Conservation (phyloP, 1,140 invertebrate genomes). For the Arion vulgaris region DNA sequence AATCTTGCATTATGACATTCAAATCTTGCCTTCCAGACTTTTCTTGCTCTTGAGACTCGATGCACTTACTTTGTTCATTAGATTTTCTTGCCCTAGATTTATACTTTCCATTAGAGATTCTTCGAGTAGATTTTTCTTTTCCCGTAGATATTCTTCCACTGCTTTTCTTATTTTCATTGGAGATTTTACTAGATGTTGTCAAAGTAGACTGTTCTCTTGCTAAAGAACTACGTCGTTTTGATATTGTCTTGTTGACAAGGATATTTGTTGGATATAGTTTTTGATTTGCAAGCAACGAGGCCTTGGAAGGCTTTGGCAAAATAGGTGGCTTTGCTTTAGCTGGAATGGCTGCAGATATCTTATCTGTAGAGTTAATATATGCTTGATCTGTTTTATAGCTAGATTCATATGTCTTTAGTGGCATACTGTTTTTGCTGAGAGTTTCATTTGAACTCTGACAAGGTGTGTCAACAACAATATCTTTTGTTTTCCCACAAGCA, state of each 20-base stretch:
- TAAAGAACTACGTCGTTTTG: neutral
- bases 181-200: neutral
- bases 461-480: neutral
- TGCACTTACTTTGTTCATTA: neutral
- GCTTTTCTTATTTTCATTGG: too few species aligned
- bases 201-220: neutral
- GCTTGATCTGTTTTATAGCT: neutral
- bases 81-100: neutral
- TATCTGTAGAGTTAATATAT: neutral
- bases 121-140: neutral
- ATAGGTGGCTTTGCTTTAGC: conserved; percentile 1
- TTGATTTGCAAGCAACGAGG: neutral
- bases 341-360: neutral
- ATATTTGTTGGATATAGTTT: neutral
- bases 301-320: conserved; percentile 1
- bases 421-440: neutral
- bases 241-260: neutral
- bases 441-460: neutral
- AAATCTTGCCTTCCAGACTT: neutral
- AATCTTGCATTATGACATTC: neutral
- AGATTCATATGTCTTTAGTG: neutral
- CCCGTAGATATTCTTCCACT: neutral
- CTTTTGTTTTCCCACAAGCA: neutral
- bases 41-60: neutral
- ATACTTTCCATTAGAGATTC: neutral